Base-by-base conservation (phyloP, 2,888 invertebrate species). In the Andricus curvator region DNA sequence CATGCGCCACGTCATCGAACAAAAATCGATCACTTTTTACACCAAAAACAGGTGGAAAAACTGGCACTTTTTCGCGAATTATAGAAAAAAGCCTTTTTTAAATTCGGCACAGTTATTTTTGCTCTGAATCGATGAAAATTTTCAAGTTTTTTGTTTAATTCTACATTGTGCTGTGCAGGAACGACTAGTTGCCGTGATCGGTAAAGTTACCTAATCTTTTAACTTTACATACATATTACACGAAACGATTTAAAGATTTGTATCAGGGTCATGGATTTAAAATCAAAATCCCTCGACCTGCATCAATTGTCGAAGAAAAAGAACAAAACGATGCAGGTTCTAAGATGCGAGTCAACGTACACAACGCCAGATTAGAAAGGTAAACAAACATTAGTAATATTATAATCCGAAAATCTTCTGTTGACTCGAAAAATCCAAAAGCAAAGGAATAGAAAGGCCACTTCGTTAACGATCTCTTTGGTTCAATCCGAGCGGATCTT, bases 391-490 rank as follows among this genome's bases (percentile, higher is more conserved):
- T 37, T 51, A 56, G 56, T 20, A 74, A 74, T 56, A 74, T 74
- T 56, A 74, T 25, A 56, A 56, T 74, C 74, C 74, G 13, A 74
- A 51, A 74, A 56, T 74, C 33, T 74, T 74, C 15, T 74, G 56
- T 56, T 74, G 51, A 56, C 51, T 74, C 74, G 51, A 48, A 29
- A 33, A 74, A 56, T 74, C 29, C 74, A 56, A 74, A 74, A 74
- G 51, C 74, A 74, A 74, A 74, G 51, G 29, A 74, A 74, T 74
- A 74, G 74, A 74, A 74, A 74, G 74, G 74, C 74, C 74, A 74
- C 74, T 74, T 74, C 74, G 74, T 74, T 74, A 74, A 74, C 74
- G 74, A 74, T 74, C 56, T 74, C 51, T 56, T 74, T 56, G 51
- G 74, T 74, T 74, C 74, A 74, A 56, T 56, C 74, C 56, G 33